A percentile compares a stretch with the other conserved stretches of the same genome.
phyloP scores from a whole-genome alignment of 1,140 invertebrate species.

The Pseudomyrmex sp. region DNA sequence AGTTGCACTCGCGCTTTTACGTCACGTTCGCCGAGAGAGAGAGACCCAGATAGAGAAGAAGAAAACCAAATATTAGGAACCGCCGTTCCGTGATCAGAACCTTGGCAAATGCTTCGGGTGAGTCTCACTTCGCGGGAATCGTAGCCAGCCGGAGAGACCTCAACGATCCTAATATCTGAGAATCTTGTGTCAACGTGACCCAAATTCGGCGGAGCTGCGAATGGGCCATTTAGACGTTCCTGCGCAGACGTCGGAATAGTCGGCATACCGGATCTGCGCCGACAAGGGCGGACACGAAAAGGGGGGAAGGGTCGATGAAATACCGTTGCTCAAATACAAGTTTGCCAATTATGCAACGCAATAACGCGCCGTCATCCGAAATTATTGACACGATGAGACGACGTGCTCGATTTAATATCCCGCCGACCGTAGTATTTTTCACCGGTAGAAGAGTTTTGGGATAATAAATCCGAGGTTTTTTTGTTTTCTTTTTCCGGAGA shows the following conservation, averaged over 20 bases:
- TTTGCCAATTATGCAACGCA: conserved; percentile 42
- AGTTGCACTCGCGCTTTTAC: conserved; percentile 1
- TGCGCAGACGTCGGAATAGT: conserved; percentile 47
- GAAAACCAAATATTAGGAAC: not conserved
- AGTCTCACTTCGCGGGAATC: not conserved
- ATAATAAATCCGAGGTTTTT: not conserved
- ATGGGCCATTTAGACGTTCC: conserved; percentile 26
- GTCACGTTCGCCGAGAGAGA: not conserved
- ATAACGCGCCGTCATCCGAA: not conserved
- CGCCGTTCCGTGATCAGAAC: conserved; percentile 4
- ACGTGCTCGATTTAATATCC: not conserved
- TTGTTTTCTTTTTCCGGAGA: not conserved
- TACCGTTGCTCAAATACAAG: conserved; percentile 35
- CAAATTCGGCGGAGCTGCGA: conserved; percentile 37
- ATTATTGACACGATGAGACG: not conserved
- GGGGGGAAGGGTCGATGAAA: conserved; percentile 1
- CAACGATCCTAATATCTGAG: conserved; percentile 49
- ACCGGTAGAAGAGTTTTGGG: not conserved
- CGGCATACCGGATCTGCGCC: conserved; percentile 38
- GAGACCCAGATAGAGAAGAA: not conserved
- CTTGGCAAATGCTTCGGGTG: not conserved
- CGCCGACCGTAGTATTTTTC: too few relatives aligned
- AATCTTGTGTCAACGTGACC: conserved; percentile 54
- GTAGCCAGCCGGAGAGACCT: not conserved
- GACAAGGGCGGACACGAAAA: not conserved